Evolutionary conservation across 1,140 invertebrate species (phyloP), one percentile per base, ranked within the genome.

Genomic region (Drosophila asahinai): DNA sequence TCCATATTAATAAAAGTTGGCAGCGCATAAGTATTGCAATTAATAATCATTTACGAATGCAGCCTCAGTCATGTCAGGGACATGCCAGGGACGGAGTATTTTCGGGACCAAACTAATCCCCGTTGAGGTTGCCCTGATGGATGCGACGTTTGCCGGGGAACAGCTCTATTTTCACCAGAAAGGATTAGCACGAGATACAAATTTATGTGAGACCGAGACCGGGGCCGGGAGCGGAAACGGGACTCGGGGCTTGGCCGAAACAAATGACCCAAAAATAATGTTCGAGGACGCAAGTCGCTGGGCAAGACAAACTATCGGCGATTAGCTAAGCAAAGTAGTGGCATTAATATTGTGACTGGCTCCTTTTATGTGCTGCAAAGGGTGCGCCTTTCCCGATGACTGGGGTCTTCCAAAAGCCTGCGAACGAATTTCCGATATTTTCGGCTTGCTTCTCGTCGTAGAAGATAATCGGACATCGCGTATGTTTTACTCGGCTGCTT

Each of bases 11-110:
- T 36, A 63, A 70, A 47, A 65, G 22, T 43, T 43, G 52, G 72
- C 80, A 65, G 72, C 67, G 60, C 63, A 73, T 71, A 67, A 83
- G 84, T 67, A 79, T 79, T 83, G 77, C 81, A 89, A 89, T 87
- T 87, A 89, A 87, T 87, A 87, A 87, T 87, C 84, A 87, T 87
- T 87, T 87, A 71, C 61, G 72, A 65, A 57, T 75, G 70, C 83
- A 84, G 57, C 64, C 43, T 54, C 40, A 58, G 43, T 51, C 2
- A 15, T 75, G 80, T 80, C 83, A 64, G 78, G 63, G 27, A 30
- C 27, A 30, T 7, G 27, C 27, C 78, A 22, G 60, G 36, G 43
- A 43, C 27, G 38, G 66, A 63, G 81, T 86, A 76, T 78, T 77
- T 73, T 66, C 33, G 49, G 51, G 51, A 51, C 61, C 48, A 47